Evolutionary conservation across 2,113 vertebrate genomes (phyloP).

Genomic region (Rhinopomastus cyanomelas): DNA sequence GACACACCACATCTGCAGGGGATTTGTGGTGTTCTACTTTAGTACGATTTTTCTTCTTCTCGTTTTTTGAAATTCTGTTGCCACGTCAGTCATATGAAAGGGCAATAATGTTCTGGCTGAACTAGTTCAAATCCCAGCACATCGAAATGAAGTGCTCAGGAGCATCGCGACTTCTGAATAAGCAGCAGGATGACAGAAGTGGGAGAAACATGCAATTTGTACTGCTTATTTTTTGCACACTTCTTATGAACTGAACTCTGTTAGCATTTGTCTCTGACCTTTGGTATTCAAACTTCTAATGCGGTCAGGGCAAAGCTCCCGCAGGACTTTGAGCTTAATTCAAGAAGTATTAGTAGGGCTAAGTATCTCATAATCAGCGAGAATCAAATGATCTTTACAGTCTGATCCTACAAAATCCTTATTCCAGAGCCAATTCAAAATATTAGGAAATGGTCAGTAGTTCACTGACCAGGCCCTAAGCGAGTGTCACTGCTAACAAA

Average conservation of each 20-base stretch:
- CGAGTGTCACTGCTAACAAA: neutral
- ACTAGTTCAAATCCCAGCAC: neutral
- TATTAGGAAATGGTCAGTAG: neutral
- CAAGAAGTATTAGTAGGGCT: neutral
- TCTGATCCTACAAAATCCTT: neutral
- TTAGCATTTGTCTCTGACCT: neutral
- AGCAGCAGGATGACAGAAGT: neutral
- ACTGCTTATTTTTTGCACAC: neutral
- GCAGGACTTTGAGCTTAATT: neutral
- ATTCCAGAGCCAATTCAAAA: neutral
- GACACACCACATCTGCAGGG: neutral
- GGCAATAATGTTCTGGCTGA: neutral
- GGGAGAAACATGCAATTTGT: neutral
- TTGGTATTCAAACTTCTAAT: neutral
- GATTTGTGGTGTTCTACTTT: neutral
- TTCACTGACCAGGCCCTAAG: neutral
- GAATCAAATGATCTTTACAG: conserved; percentile 8
- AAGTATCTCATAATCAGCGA: neutral
- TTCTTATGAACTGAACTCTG: neutral
- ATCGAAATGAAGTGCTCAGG: neutral
- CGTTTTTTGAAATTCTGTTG: neutral
- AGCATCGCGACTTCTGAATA: neutral
- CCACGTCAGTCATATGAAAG: neutral
- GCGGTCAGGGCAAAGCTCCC: neutral
- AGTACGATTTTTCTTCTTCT: neutral